Evolutionary conservation across 2,888 invertebrate genomes (phyloP), one percentile per base, ranked within the genome.

Genomic region (Dascillus cervinus): DNA sequence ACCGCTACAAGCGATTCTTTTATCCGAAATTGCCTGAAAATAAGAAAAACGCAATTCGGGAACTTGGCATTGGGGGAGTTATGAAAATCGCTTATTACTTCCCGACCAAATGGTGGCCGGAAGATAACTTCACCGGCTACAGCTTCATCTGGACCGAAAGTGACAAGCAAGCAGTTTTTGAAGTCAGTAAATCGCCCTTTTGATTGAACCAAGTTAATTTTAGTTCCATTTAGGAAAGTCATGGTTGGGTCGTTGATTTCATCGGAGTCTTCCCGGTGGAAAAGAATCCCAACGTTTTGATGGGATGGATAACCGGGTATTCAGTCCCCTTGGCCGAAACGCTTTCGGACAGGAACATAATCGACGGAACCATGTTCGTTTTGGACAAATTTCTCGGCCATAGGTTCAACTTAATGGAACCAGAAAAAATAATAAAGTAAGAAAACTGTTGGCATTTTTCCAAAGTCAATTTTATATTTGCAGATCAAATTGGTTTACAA

Each of bases 251-350:
- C 24, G 70, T 70, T 47, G 73, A 74, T 45, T 66, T 85, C 4
- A 75, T 77, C 49, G 75, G 77, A 30, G 81, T 85, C 57, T 17
- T 6, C 8, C 17, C 17, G 5, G 77, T 77, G 51, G 66, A 74
- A 45, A 69, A 72, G 46, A 75, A 79, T 49, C 73, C 78, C 0
- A 67, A 69, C 17, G 64, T 79, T 6, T 56, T 86, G 13, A 69
- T 76, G 30, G 81, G 73, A 1, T 85, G 84, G 82, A 65, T 82
- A n/a, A 69, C 72, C 26, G 82, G 83, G 2, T 62, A 69, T 22
- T 71, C 72, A 46, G 77, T 79, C 1, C 65, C 69, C 37, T 59
- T 71, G 29, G 72, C 81, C 62, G 86, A 86, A 58, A 57, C 56
- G 2, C 52, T 78, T 21, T 53, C 71, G 0, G 72, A 77, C 28